Base-by-base conservation (phyloP, 2,888 invertebrate genomes). In the Aleiodes testaceus region DNA sequence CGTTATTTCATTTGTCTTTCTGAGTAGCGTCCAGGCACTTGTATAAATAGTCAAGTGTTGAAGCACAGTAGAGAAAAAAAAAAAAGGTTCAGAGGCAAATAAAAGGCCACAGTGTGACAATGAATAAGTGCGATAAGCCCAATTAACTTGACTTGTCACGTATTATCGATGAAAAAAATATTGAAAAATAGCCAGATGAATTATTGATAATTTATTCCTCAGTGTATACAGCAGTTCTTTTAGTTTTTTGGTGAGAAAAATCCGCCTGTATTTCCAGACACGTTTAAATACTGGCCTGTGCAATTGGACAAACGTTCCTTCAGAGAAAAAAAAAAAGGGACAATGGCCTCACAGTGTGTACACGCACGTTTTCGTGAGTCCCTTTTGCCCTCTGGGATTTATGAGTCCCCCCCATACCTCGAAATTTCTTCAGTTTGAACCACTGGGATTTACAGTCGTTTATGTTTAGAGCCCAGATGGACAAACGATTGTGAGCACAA, bases 331-430 rank as follows among this genome's bases (percentile, higher is more conserved):
- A 26, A 71, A 47, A 16, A 66, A 66, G 70, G 66, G 71, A 65
- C 70, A 70, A 70, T 70, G 59, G 70, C 66, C 59, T 26, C 47
- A 66, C 16, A 45, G 49, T 61, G 52, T 65, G 26, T 66, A 53
- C 30, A 66, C 50, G 65, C 50, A 50, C 49, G 65, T 66, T 66
- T 26, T 63, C 47, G 50, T 49, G 16, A 53, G 71, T 72, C 63
- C 67, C 67, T 67, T 69, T 72, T 72, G 66, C 59, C 55, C 42
- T 67, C 47, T 64, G 64, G 64, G 64, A 72, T 72, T 72, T 72
- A 72, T 64, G 63, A 72, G 52, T 30, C 42, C 30, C 50, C 67
- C 59, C 47, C 20, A 47, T 63, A 16, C 20, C 50, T 52, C 63
- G n/a, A 50, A 36, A 50, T 70, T 66, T 66, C 50, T 66, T 53